phyloP scores from a whole-genome alignment of 2,113 vertebrate species.

The Centrocercus urophasianus region DNA sequence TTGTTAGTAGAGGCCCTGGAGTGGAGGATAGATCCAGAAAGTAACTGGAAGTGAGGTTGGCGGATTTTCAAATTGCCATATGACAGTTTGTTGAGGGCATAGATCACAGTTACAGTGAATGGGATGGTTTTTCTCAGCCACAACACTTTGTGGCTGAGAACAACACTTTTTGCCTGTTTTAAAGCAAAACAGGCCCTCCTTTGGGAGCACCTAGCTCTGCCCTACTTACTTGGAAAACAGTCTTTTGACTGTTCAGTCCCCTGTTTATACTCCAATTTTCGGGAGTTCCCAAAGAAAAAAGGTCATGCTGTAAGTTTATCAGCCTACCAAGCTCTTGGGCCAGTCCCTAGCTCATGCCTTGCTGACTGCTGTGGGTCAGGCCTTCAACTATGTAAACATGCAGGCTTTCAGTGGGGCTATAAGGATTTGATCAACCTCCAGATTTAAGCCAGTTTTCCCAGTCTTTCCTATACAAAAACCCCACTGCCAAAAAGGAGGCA shows the following conservation, averaged over 20 bases:
- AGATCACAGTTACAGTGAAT: neutral
- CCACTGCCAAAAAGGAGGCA: neutral
- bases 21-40: neutral
- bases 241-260: neutral
- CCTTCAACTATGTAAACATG: neutral
- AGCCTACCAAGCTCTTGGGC: neutral
- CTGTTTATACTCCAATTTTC: no score
- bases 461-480: neutral
- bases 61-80: neutral
- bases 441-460: neutral
- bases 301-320: neutral
- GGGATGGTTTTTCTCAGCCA: neutral
- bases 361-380: neutral
- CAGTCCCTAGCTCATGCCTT: neutral
- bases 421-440: neutral
- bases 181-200: neutral
- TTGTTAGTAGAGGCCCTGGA: neutral
- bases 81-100: neutral
- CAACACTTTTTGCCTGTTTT: no score
- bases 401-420: neutral
- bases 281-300: neutral
- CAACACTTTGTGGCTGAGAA: neutral
- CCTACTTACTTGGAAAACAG: neutral
- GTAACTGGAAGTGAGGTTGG: neutral
- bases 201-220: neutral